Evolutionary conservation across 1,140 invertebrate genomes (phyloP), one percentile per base, ranked within the genome.

Genomic region (Goniozus legneri): DNA sequence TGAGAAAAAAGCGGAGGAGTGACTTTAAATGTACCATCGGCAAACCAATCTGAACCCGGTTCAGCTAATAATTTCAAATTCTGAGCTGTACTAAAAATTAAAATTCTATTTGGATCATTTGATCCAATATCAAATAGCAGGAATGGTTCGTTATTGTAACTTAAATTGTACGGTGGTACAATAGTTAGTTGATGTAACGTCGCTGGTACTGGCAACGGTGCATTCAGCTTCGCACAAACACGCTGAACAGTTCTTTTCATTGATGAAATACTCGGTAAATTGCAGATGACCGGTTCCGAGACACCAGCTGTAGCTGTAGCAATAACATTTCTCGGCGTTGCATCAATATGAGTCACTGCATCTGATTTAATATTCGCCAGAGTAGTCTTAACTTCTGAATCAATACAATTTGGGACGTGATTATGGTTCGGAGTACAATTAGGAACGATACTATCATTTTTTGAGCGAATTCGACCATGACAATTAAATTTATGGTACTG

Each of bases 1-100:
- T 53, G 51, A 22, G 27, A 8, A 31, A 48, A 53, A 2, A 53
- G 21, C 8, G 7, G 30, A 14, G 51, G 42, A 33, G 21, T 22
- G 10, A 38, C 13, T 14, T 36, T 30, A 27, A 52, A 52, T 13
- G 44, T 52, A 0, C 39, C 50, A 46, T 52, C 44, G 24, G 31
- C 37, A 36, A 40, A 37, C 50, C 47, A 50, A 43, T 37, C 22
- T 1, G 40, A 14, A 42, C 47, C 40, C 10, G 37, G 19, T 13
- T 33, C 14, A 16, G 10, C 15, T 15, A 42, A 30, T 42, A 15
- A 19, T 42, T 24, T 8, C 16, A 42, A 30, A 30, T 30, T 42
- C 2, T 14, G 27, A 15, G 12, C 39, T 16, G 39, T 42, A 16
- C 15, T 30, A n/a, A 30, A 42, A 10, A 30, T 31, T 12, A 42